Percentiles rank a stretch among this genome's conserved stretches.
Conservation (phyloP, 2,797 vertebrate species). For the Dendrocincla tyrannina region DNA sequence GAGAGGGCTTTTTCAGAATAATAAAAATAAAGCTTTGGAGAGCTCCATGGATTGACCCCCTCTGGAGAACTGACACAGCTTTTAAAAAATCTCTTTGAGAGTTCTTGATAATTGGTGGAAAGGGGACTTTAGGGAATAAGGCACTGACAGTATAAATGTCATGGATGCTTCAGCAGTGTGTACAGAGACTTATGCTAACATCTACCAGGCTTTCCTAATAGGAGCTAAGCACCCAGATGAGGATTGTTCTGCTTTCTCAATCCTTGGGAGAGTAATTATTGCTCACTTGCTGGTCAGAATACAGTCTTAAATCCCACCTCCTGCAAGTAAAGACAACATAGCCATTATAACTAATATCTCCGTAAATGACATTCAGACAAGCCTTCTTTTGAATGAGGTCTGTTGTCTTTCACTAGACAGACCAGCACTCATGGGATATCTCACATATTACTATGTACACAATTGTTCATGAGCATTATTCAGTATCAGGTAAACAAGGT, state of each 20-base stretch:
- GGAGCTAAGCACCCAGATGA: not conserved
- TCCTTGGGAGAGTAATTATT: not conserved
- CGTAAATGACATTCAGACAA: not conserved
- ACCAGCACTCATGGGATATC: not conserved
- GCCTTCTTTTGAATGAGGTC: not conserved
- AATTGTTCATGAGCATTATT: not conserved
- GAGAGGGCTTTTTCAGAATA: not conserved
- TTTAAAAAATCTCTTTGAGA: not conserved
- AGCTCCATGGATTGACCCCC: not conserved
- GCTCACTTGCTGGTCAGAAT: not conserved
- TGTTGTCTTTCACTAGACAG: not conserved
- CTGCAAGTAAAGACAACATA: not conserved
- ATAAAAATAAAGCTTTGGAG: not conserved
- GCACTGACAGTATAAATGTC: slow-evolving; percentile 24
- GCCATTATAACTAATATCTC: not conserved
- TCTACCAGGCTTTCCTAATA: slow-evolving; percentile 8
- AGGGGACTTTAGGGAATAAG: slow-evolving; percentile 16
- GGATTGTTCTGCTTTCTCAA: not conserved
- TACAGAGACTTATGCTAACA: not conserved
- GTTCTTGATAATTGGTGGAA: not conserved
- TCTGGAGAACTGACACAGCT: slow-evolving; percentile 18
- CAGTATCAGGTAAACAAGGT: not conserved
- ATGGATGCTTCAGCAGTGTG: slow-evolving; percentile 7
- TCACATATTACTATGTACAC: not conserved
- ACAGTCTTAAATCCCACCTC: not conserved